Conservation (phyloP, 1,140 invertebrate species). For the Latrodectus geometricus region DNA sequence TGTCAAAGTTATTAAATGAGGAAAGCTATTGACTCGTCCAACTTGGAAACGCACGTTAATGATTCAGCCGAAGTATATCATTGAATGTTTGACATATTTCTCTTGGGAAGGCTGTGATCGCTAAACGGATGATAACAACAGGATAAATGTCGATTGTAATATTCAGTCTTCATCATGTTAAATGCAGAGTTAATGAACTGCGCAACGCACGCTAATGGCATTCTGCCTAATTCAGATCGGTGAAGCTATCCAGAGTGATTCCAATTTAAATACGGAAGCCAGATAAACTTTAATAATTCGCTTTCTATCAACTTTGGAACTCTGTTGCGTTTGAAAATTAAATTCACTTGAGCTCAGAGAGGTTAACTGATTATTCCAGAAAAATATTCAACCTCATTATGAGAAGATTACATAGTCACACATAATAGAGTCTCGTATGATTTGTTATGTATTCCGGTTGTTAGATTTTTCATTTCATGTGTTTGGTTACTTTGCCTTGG, state of each 20-base stretch:
- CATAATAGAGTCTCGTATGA: no score
- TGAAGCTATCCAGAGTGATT: constrained; percentile 44
- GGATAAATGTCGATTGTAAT: constrained; percentile 62
- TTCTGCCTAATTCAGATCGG: constrained; percentile 44
- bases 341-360: no score
- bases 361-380: no score
- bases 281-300: constrained; percentile 59
- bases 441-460: no score
- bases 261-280: constrained; percentile 54
- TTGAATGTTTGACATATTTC: constrained; percentile 62
- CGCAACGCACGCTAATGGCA: constrained; percentile 58
- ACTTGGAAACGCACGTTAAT: constrained; percentile 59
- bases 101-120: constrained; percentile 58
- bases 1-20: constrained; percentile 61
- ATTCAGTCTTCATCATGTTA: constrained; percentile 62
- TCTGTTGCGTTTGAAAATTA: no score
- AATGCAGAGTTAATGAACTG: constrained; percentile 59
- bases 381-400: no score
- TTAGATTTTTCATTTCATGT: no score
- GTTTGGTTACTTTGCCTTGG: no score
- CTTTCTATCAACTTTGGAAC: background rate
- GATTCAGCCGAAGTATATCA: constrained; percentile 60
- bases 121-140: constrained; percentile 59
- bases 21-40: constrained; percentile 58
- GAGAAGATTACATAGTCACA: no score